Conservation (phyloP, 1,140 invertebrate genomes). For the Rhynchophorus ferrugineus region DNA sequence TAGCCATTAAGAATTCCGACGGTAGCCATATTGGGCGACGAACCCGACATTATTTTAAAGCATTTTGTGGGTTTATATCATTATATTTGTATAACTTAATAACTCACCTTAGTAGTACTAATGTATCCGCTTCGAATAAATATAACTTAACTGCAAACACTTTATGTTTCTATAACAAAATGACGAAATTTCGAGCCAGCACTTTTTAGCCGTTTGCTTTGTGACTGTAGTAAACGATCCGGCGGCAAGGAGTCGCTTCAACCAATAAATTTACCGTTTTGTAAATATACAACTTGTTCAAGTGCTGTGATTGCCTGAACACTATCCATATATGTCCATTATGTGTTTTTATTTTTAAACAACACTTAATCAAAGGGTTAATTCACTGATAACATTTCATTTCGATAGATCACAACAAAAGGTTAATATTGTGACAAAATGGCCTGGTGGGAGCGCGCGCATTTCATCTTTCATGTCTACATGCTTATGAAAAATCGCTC, state of each 20-base stretch:
- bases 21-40: constrained; percentile 40
- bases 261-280: constrained; percentile 3
- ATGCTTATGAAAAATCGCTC: constrained; percentile 3
- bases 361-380: constrained; percentile 1
- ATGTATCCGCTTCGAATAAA: constrained; percentile 2
- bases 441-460: constrained; percentile 34
- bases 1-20: constrained; percentile 32
- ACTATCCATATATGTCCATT: no score
- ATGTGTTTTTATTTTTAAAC: no score
- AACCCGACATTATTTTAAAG: constrained; percentile 14
- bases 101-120: neutral
- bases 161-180: constrained; percentile 12
- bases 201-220: constrained; percentile 3
- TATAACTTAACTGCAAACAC: constrained; percentile 18
- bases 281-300: neutral
- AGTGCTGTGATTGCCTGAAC: no score
- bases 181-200: constrained; percentile 7
- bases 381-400: constrained; percentile 25
- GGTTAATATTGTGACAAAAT: constrained; percentile 42
- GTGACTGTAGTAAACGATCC: constrained; percentile 5
- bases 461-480: constrained; percentile 13
- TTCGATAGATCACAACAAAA: constrained; percentile 39
- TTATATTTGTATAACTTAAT: constrained; percentile 1
- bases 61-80: constrained; percentile 3
- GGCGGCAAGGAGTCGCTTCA: constrained; percentile 5